Base-by-base conservation (phyloP, 2,113 vertebrate genomes). In the Leptodactylus fuscus region DNA sequence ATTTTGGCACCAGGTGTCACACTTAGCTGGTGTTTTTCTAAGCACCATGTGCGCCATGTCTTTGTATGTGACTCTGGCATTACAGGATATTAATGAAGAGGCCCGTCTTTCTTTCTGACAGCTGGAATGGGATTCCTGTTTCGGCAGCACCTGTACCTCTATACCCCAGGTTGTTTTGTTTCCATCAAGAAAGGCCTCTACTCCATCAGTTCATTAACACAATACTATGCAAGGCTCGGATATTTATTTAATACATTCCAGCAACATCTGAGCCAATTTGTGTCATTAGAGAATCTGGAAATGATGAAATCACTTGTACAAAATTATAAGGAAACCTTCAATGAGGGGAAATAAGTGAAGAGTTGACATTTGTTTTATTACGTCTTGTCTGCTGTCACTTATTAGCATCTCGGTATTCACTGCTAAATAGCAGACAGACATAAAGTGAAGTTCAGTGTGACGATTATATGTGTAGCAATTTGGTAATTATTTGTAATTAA, bases 181-280 rank as follows among this genome's bases (percentile, higher is more conserved):
- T 81, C 24, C 80, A n/a, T 70, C 62, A 32, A 53, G 12, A n/a
- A 65, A 5, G 48, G 34, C 46, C 62, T 65, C 38, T 51, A 65
- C 71, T 22, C 44, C 58, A 53, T 62, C 46, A 62, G 79, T 41
- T 81, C 32, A 81, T 81, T 81, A 81, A 34, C 58, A 32, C 79
- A 81, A 81, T 81, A 36, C 48, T 67, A 48, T 67, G 79, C 58
- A 29, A 62, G 60, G 24, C 27, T 44, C 4, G 60, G 16, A 81
- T 81, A 81, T 81, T 81, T 81, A 81, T 81, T 81, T 81, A 81
- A 65, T 24, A 81, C 79, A 81, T 65, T 41, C 27, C 58, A 32
- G 34, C n/a, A 48, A 62, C 79, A 67, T 62, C 79, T 75, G 44
- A 75, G 73, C 44, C 44, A 49, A 75, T 75, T 75, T 49, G 32